phyloP scores from a whole-genome alignment of 2,888 invertebrate species.

The Tinea pellionella region DNA sequence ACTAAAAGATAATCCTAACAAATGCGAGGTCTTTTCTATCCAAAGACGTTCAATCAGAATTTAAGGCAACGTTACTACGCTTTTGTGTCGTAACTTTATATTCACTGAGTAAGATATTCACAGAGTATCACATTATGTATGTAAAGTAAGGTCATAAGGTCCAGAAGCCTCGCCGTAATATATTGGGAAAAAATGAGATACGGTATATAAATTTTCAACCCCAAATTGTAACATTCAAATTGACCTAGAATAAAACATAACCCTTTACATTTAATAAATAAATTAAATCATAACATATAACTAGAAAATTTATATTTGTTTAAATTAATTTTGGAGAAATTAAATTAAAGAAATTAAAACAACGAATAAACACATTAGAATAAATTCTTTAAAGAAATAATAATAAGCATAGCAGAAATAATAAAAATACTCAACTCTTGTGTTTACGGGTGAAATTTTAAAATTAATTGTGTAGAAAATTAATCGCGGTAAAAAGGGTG shows the following conservation, averaged over 20 bases:
- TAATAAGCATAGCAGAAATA: neutral
- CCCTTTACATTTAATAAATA: too few species aligned
- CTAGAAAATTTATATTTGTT: too few species aligned
- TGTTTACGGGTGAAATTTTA: slow-evolving; percentile 9
- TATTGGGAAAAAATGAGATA: slow-evolving; percentile 11
- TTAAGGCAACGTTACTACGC: slow-evolving; percentile 30
- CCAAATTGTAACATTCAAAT: neutral
- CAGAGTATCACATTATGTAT: slow-evolving; percentile 45
- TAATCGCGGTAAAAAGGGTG: slow-evolving; percentile 14
- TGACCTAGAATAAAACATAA: neutral
- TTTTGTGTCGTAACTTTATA: slow-evolving; percentile 44
- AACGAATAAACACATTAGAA: too few species aligned
- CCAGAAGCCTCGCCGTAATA: slow-evolving; percentile 24
- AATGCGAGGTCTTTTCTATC: slow-evolving; percentile 37
- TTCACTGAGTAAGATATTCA: slow-evolving; percentile 43
- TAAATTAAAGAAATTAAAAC: too few species aligned
- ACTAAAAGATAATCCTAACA: slow-evolving; percentile 40
- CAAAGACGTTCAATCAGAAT: slow-evolving; percentile 42
- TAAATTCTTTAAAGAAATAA: neutral
- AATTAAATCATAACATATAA: too few species aligned
- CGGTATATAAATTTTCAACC: slow-evolving; percentile 6
- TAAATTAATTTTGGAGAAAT: too few species aligned
- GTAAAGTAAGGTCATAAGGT: slow-evolving; percentile 41
- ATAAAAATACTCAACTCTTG: neutral
- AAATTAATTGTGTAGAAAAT: slow-evolving; percentile 13